These are phyloP conservation scores for Boloria euphrosyne DNA, from an alignment of 2,888 invertebrate species.

Conservation along the genomic window DNA sequence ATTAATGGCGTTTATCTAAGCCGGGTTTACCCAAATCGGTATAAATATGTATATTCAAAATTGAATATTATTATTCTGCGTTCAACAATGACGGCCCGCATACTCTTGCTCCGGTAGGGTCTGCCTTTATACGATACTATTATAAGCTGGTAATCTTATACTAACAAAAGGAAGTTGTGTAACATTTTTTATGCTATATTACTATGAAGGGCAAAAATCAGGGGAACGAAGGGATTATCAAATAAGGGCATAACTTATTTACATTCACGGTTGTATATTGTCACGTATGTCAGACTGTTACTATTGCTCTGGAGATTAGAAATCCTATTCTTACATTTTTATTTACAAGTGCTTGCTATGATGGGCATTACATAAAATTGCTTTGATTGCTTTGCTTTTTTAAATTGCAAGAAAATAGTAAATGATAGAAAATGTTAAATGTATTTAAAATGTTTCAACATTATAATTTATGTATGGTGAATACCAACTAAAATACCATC, in stretches of 20 bases:
- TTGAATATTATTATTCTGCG: slow-evolving; percentile 38
- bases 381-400: too few relatives aligned
- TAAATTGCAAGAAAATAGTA: too few relatives aligned
- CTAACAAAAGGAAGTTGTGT: slow-evolving; percentile 67
- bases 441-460: too few relatives aligned
- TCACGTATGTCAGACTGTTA: too few relatives aligned
- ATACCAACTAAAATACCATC: too few relatives aligned
- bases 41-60: slow-evolving; percentile 30
- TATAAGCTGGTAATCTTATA: slow-evolving; percentile 54
- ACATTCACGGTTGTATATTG: slow-evolving; percentile 24
- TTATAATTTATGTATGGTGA: too few relatives aligned
- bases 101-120: slow-evolving; percentile 40
- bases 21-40: slow-evolving; percentile 25
- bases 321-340: too few relatives aligned
- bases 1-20: slow-evolving; percentile 23
- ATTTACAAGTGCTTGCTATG: too few relatives aligned
- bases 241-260: slow-evolving; percentile 56
- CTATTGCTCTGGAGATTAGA: too few relatives aligned
- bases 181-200: slow-evolving; percentile 64
- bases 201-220: slow-evolving; percentile 58
- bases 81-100: slow-evolving; percentile 65
- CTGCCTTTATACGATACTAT: slow-evolving; percentile 57
- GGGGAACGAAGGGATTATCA: slow-evolving; percentile 51
- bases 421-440: too few relatives aligned
- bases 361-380: too few relatives aligned